A percentile compares a stretch with the other conserved stretches of the same genome.
phyloP scores from a whole-genome alignment of 2,888 invertebrate species.

The Pecten maximus region DNA sequence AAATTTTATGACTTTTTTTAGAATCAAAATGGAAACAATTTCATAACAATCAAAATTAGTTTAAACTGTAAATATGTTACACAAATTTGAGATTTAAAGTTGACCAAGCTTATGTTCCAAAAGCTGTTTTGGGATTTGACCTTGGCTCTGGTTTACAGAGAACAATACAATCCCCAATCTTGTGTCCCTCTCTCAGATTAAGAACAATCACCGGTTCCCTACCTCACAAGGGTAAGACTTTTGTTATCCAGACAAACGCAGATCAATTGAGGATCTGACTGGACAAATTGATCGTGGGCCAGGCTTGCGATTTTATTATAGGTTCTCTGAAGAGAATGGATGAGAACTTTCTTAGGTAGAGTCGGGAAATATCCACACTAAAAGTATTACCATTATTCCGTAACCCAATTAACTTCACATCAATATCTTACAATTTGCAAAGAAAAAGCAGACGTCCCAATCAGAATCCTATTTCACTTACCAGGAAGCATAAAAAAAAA shows the following conservation, averaged over 20 bases:
- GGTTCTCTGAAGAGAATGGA: neutral
- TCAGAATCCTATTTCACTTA: neutral
- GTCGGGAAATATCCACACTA: neutral
- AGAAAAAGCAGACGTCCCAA: neutral
- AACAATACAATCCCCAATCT: constrained; percentile 1
- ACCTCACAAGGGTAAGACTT: neutral
- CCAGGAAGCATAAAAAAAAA: neutral
- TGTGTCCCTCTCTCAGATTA: constrained; percentile 5
- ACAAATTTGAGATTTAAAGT: neutral
- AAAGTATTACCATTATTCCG: neutral
- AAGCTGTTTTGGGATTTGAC: neutral
- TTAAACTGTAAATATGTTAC: neutral
- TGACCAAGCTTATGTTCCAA: neutral
- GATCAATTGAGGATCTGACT: neutral
- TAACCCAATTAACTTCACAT: neutral
- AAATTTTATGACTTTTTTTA: neutral
- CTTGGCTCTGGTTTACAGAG: neutral
- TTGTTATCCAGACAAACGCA: neutral
- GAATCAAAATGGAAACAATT: neutral
- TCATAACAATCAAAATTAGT: neutral
- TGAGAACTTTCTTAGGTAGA: neutral
- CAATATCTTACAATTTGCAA: neutral
- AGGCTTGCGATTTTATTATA: constrained; percentile 1
- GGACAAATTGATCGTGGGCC: constrained; percentile 19
- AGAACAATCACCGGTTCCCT: neutral